These are phyloP conservation scores for Paralvinella palmiformis DNA, from an alignment of 1,140 invertebrate species.

Conservation along the genomic window DNA sequence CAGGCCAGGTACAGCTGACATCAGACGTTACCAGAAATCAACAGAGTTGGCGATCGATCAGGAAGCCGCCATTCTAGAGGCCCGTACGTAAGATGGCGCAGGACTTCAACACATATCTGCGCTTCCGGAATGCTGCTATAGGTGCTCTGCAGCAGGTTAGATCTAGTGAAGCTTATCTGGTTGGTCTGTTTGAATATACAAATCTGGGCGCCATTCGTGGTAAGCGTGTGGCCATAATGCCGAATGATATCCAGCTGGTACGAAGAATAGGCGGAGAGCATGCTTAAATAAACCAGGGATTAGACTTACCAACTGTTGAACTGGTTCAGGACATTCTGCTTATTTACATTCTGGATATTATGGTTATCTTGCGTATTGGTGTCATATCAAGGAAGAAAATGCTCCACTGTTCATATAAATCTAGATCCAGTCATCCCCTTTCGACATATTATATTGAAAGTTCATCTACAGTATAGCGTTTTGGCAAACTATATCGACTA, in stretches of 20 bases:
- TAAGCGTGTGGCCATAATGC: constrained; percentile 92
- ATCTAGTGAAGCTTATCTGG: constrained; percentile 82
- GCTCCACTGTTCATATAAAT: too few species aligned
- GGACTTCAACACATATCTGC: constrained; percentile 62
- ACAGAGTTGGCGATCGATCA: constrained; percentile 77
- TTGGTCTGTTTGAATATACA: constrained; percentile 84
- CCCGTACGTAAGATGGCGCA: constrained; percentile 81
- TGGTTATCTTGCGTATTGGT: too few species aligned
- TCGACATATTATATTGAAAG: too few species aligned
- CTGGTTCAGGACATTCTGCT: too few species aligned
- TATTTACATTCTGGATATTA: too few species aligned
- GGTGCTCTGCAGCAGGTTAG: constrained; percentile 62
- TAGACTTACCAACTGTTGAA: too few species aligned
- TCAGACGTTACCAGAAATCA: constrained; percentile 77
- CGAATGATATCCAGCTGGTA: constrained; percentile 78
- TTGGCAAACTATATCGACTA: too few species aligned
- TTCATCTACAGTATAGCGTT: too few species aligned
- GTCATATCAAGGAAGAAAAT: too few species aligned
- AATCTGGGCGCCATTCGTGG: constrained; percentile 92
- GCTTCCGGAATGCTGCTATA: constrained; percentile 57
- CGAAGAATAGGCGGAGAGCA: constrained; percentile 45
- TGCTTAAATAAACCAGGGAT: too few species aligned
- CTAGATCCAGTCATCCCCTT: too few species aligned
- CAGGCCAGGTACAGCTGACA: constrained; percentile 71
- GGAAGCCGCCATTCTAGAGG: constrained; percentile 78